Evolutionary conservation across 2,888 invertebrate species (phyloP).

Genomic region (Callyntrura sp.): DNA sequence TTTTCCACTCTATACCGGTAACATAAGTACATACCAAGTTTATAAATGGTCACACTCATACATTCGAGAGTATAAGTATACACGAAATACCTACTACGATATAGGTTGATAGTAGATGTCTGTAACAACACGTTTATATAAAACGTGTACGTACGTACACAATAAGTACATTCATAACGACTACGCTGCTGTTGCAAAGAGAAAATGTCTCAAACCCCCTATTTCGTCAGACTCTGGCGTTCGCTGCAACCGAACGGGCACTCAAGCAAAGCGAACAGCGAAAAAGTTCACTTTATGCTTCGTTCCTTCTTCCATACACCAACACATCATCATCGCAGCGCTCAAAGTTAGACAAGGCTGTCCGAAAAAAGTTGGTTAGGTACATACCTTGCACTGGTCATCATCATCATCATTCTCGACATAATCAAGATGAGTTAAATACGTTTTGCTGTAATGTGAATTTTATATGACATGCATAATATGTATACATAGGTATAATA

Average conservation of each 20-base stretch:
- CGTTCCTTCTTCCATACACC: not conserved
- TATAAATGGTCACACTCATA: not conserved
- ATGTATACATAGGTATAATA: not conserved
- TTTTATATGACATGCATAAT: not conserved
- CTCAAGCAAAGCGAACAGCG: slow-evolving; percentile 53
- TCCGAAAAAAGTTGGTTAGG: slow-evolving; percentile 27
- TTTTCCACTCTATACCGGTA: slow-evolving; percentile 71
- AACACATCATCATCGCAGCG: not conserved
- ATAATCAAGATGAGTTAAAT: slow-evolving; percentile 4
- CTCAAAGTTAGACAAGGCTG: slow-evolving; percentile 46
- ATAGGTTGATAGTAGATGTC: not conserved
- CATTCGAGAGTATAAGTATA: not conserved
- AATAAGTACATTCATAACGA: too few relatives aligned
- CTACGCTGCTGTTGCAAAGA: not conserved
- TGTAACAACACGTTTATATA: not conserved
- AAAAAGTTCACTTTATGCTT: not conserved
- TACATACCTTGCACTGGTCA: not conserved
- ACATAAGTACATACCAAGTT: slow-evolving; percentile 53
- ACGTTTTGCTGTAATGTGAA: not conserved
- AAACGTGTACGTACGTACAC: not conserved
- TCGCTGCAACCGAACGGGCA: slow-evolving; percentile 33
- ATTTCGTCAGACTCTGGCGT: slow-evolving; percentile 52
- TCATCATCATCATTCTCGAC: not conserved
- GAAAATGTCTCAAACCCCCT: slow-evolving; percentile 75
- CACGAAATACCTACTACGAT: too few relatives aligned